Conservation (phyloP, 2,113 vertebrate species). For the Cyprinodon brontotheroides region DNA sequence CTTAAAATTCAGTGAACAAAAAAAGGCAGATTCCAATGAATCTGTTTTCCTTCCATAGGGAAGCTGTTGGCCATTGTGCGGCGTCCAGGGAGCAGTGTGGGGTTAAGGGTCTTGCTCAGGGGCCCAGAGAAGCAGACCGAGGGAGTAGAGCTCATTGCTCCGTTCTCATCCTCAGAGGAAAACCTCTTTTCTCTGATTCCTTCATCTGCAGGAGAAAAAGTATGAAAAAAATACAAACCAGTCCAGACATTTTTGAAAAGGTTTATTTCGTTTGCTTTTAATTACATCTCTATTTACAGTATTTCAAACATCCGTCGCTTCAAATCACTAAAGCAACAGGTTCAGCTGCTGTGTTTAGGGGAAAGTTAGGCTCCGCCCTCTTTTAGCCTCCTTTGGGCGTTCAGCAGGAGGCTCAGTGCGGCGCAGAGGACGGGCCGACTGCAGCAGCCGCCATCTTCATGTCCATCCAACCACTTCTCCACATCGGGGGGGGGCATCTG, state of each 20-base stretch:
- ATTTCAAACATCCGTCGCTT: constrained; percentile 44
- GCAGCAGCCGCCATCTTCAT: neutral
- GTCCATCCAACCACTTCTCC: neutral
- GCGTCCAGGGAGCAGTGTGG: no score
- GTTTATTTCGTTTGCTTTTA: constrained; percentile 71
- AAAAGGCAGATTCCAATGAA: no score
- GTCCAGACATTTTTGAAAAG: constrained; percentile 54
- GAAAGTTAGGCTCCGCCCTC: constrained; percentile 9
- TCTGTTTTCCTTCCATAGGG: no score
- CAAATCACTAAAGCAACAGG: constrained; percentile 43
- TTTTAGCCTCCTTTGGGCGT: neutral
- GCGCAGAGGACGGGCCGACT: no score
- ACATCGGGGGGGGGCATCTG: no score
- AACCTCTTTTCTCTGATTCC: neutral
- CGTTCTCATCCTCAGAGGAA: neutral
- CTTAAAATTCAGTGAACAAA: no score
- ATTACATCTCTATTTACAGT: constrained; percentile 78
- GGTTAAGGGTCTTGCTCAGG: no score
- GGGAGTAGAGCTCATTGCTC: no score
- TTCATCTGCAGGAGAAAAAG: neutral
- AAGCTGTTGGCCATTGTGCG: no score
- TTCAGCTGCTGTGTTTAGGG: constrained; percentile 10
- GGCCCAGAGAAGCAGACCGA: no score
- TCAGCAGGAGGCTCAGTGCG: neutral
- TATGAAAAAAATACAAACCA: neutral